Evolutionary conservation across 2,113 vertebrate species (phyloP).

Genomic region (Alexandromys fortis): DNA sequence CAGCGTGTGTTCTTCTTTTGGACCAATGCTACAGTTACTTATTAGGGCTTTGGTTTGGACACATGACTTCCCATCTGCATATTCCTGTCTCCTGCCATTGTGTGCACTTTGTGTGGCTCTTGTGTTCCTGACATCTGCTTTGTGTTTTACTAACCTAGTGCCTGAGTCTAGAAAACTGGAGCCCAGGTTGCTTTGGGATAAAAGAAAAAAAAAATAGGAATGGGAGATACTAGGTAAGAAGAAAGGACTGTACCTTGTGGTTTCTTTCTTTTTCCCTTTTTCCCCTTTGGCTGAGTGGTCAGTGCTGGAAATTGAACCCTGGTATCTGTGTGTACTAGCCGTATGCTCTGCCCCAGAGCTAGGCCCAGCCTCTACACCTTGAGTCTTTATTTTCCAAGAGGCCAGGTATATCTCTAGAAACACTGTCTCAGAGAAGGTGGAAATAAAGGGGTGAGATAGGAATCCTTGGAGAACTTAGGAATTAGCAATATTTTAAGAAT

Average conservation of each 20-base stretch:
- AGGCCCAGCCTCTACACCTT: not conserved
- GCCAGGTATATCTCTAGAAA: not conserved
- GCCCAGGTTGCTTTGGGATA: constrained; percentile 48
- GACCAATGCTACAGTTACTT: not conserved
- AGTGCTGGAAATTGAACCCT: not conserved
- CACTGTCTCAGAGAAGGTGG: not conserved
- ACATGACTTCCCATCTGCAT: constrained; percentile 49
- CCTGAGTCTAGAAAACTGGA: constrained; percentile 55
- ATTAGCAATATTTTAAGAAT: constrained; percentile 29
- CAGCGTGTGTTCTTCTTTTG: constrained; percentile 44
- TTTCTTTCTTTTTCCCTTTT: not conserved
- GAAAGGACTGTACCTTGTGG: not conserved
- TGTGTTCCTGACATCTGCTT: constrained; percentile 71
- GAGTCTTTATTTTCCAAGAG: constrained; percentile 6
- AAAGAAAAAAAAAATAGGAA: constrained; percentile 31
- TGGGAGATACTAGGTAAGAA: constrained; percentile 23
- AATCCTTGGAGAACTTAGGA: not conserved
- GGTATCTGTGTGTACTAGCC: not conserved
- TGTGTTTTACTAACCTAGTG: constrained; percentile 66
- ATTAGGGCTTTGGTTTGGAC: not conserved
- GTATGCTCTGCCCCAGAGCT: not conserved
- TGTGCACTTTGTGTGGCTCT: constrained; percentile 49
- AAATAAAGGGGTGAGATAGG: constrained; percentile 11
- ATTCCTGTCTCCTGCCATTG: constrained; percentile 30
- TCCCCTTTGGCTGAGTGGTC: not conserved